phyloP scores from a whole-genome alignment of 2,113 vertebrate genomes.

The Dipodomys merriami region DNA sequence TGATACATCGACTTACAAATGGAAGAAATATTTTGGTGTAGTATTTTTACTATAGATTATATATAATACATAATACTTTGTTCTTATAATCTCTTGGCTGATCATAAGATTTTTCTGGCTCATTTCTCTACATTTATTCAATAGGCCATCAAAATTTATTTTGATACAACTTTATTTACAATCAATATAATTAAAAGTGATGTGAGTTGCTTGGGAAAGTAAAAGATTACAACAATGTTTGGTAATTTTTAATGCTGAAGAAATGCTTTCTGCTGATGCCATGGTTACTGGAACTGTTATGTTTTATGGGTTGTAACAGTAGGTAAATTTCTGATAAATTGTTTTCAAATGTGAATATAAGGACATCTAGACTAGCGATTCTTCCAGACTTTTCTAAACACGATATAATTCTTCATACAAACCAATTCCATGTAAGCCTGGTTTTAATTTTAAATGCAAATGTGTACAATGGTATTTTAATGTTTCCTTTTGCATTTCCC shows the following conservation, averaged over 20 bases:
- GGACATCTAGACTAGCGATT: neutral
- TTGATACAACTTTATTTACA: constrained; percentile 43
- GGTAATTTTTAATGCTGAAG: constrained; percentile 40
- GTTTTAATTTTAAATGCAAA: constrained; percentile 65
- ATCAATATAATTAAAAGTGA: constrained; percentile 42
- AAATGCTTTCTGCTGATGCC: neutral
- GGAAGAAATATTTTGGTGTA: neutral
- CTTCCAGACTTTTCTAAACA: constrained; percentile 55
- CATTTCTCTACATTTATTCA: neutral
- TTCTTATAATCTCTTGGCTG: neutral
- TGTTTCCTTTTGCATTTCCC: constrained; percentile 52
- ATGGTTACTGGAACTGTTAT: neutral
- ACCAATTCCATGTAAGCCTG: constrained; percentile 6
- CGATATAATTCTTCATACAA: constrained; percentile 48
- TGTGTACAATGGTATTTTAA: constrained; percentile 36
- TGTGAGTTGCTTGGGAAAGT: constrained; percentile 46
- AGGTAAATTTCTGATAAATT: constrained; percentile 31
- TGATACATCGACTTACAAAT: neutral
- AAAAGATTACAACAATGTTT: constrained; percentile 11
- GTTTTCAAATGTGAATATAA: constrained; percentile 46
- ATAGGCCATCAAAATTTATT: constrained; percentile 16
- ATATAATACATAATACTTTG: neutral
- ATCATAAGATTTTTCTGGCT: neutral
- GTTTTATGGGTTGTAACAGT: constrained; percentile 15
- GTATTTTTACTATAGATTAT: neutral